Evolutionary conservation across 2,113 vertebrate species (phyloP).

Genomic region (Alouatta palliata): DNA sequence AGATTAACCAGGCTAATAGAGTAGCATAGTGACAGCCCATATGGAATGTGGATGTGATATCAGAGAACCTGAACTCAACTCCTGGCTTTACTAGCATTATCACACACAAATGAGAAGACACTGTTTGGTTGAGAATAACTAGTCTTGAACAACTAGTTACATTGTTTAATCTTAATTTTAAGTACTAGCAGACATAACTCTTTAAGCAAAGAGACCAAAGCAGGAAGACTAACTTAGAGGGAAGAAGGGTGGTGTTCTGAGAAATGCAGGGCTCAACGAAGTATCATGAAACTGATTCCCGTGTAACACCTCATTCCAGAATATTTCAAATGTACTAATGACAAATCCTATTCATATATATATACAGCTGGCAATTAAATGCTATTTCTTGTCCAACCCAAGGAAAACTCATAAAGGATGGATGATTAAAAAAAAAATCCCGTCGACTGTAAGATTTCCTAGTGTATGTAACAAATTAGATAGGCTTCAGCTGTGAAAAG

Average conservation of each 20-base stretch:
- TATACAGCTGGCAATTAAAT: background rate
- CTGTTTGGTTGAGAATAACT: background rate
- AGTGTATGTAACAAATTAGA: background rate
- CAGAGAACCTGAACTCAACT: background rate
- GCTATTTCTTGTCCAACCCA: background rate
- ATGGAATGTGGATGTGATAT: background rate
- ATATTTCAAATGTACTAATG: background rate
- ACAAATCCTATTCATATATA: background rate
- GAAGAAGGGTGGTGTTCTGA: background rate
- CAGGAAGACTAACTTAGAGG: background rate
- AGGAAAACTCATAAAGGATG: background rate
- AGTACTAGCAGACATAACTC: background rate
- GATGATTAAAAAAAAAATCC: background rate
- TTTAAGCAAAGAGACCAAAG: background rate
- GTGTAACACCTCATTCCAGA: background rate
- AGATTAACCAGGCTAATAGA: background rate
- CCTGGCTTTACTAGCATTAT: background rate
- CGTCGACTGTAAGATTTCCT: background rate
- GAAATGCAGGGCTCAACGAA: background rate
- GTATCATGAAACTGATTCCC: background rate
- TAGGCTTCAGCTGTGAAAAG: background rate
- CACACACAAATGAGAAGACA: background rate
- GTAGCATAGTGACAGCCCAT: rapidly evolving
- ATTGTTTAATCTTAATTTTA: background rate
- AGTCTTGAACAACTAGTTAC: background rate